Percentiles rank a stretch among this genome's conserved stretches.
Conservation (phyloP, 2,113 vertebrate genomes). For the Catharus fuscescens region DNA sequence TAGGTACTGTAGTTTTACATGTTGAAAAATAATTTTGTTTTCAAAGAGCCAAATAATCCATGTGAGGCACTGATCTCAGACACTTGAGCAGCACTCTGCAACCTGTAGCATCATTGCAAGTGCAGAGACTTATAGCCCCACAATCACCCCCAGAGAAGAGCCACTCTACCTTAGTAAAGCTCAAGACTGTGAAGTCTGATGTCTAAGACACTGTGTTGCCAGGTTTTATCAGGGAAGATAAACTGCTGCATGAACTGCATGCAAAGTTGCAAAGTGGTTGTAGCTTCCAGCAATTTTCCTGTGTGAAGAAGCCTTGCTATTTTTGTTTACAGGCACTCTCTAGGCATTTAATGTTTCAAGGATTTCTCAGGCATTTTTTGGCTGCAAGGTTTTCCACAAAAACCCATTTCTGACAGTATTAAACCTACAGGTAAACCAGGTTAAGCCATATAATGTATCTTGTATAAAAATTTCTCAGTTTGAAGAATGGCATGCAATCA, state of each 20-base stretch:
- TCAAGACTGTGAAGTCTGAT: background rate
- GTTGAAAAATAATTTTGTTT: background rate
- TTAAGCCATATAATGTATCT: background rate
- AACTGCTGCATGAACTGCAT: rapidly evolving
- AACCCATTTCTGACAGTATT: background rate
- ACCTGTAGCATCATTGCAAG: rapidly evolving
- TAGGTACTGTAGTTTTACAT: background rate
- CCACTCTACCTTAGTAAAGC: background rate
- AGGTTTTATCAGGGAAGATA: background rate
- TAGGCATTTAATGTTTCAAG: background rate
- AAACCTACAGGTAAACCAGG: background rate
- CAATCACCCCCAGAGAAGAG: background rate
- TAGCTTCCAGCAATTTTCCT: background rate
- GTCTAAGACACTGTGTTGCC: rapidly evolving
- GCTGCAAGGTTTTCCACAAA: background rate
- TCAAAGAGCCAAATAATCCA: background rate
- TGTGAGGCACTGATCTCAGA: background rate
- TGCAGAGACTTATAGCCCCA: background rate
- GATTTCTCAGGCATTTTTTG: background rate
- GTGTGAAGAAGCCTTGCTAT: background rate
- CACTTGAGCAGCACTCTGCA: background rate
- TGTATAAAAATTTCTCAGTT: background rate
- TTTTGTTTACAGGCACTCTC: background rate
- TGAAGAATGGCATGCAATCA: background rate
- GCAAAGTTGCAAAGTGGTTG: rapidly evolving